Percentiles rank a stretch among this genome's conserved stretches.
phyloP scores from a whole-genome alignment of 2,113 vertebrate genomes.

The Poeciliopsis occidentalis region DNA sequence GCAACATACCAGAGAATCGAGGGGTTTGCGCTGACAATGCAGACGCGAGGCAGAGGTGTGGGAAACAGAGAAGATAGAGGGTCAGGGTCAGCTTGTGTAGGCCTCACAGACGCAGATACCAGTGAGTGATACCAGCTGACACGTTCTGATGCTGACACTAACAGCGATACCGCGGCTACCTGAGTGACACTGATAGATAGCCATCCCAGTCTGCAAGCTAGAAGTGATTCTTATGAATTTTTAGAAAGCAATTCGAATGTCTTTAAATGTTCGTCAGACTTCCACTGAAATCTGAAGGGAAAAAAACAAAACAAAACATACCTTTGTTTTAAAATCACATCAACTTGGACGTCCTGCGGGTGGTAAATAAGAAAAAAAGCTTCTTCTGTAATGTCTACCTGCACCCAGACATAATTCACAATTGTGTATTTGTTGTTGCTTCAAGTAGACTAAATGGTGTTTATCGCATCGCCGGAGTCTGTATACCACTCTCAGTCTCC shows the following conservation, averaged over 20 bases:
- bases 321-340: constrained; percentile 4
- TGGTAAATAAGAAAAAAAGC: background rate
- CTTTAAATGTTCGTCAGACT: background rate
- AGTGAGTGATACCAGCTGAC: constrained; percentile 77
- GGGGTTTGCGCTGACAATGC: constrained; percentile 64
- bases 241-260: background rate
- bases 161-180: constrained; percentile 64
- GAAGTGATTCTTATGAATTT: constrained; percentile 27
- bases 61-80: constrained; percentile 67
- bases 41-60: constrained; percentile 66
- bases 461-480: constrained; percentile 51
- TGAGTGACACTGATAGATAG: constrained; percentile 69
- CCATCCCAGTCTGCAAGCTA: constrained; percentile 30
- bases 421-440: constrained; percentile 62
- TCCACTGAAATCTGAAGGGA: background rate
- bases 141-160: constrained; percentile 65
- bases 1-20: constrained; percentile 71
- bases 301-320: background rate
- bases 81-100: constrained; percentile 74
- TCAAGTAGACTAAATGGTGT: constrained; percentile 38
- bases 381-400: constrained; percentile 24
- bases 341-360: background rate
- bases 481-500: constrained; percentile 22
- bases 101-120: constrained; percentile 71
- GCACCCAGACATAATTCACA: constrained; percentile 37